phyloP scores from a whole-genome alignment of 2,113 vertebrate genomes.

The Equus quagga region DNA sequence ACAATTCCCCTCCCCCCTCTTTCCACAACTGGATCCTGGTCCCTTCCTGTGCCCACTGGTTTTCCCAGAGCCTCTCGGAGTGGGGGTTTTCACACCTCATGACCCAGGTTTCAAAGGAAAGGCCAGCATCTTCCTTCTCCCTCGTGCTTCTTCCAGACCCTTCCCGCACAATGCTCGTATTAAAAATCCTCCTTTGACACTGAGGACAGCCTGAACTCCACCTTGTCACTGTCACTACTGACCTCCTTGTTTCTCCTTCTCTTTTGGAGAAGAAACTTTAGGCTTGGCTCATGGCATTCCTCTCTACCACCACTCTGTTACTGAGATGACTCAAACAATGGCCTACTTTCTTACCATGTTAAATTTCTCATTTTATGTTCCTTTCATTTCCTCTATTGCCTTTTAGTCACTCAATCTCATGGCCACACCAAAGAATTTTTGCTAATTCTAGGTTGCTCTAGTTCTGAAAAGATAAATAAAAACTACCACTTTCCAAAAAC shows the following conservation, averaged over 20 bases:
- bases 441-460: background rate
- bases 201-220: background rate
- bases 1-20: background rate
- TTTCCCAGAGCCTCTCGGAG: background rate
- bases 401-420: background rate
- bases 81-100: background rate
- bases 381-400: background rate
- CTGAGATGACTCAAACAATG: background rate
- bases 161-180: background rate
- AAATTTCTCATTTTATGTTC: background rate
- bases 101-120: background rate
- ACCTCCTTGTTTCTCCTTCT: background rate
- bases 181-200: background rate
- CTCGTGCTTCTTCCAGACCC: background rate
- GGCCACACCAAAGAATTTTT: background rate
- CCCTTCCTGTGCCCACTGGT: background rate
- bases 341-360: background rate
- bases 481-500: background rate
- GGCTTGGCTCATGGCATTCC: background rate
- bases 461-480: background rate
- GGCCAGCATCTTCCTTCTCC: background rate
- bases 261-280: background rate
- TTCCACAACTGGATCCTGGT: background rate
- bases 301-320: background rate
- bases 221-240: background rate